These are phyloP conservation scores for Oryzias woworae DNA, from an alignment of 2,113 vertebrate species.

Conservation along the genomic window DNA sequence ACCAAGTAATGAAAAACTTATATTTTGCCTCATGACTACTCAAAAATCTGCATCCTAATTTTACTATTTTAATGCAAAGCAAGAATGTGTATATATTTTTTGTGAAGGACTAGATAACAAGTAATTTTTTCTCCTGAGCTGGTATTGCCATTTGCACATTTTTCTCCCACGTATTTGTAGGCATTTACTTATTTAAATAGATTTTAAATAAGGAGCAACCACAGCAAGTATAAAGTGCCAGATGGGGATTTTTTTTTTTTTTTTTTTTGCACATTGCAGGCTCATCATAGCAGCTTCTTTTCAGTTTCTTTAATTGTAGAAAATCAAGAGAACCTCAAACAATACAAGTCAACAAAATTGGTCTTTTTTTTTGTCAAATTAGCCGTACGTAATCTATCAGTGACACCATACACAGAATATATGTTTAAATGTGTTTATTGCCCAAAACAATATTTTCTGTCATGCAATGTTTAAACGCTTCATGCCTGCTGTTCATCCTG, in stretches of 20 bases:
- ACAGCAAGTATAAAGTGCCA: slow-evolving; percentile 12
- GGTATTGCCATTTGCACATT: slow-evolving; percentile 60
- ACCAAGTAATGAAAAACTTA: slow-evolving; percentile 16
- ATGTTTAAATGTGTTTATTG: neutral
- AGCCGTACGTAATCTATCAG: neutral
- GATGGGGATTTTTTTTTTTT: slow-evolving; percentile 5
- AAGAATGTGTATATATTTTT: slow-evolving; percentile 64
- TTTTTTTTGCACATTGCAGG: slow-evolving; percentile 16
- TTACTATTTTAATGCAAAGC: slow-evolving; percentile 33
- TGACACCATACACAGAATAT: neutral
- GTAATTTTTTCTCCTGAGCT: slow-evolving; percentile 18
- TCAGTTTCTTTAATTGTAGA: too few species aligned
- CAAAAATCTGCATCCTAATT: slow-evolving; percentile 37
- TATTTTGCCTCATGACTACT: slow-evolving; percentile 27
- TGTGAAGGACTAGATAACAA: slow-evolving; percentile 29
- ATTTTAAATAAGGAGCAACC: slow-evolving; percentile 8
- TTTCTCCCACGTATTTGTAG: slow-evolving; percentile 25
- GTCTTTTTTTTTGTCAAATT: neutral
- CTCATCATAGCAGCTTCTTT: too few species aligned
- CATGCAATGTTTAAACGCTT: too few species aligned
- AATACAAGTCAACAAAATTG: too few species aligned
- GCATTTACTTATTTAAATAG: slow-evolving; percentile 23
- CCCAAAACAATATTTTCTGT: neutral
- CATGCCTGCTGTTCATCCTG: neutral
- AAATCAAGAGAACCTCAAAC: too few species aligned